Base-by-base conservation (phyloP, 2,888 invertebrate species). In the Pheosia tremula region DNA sequence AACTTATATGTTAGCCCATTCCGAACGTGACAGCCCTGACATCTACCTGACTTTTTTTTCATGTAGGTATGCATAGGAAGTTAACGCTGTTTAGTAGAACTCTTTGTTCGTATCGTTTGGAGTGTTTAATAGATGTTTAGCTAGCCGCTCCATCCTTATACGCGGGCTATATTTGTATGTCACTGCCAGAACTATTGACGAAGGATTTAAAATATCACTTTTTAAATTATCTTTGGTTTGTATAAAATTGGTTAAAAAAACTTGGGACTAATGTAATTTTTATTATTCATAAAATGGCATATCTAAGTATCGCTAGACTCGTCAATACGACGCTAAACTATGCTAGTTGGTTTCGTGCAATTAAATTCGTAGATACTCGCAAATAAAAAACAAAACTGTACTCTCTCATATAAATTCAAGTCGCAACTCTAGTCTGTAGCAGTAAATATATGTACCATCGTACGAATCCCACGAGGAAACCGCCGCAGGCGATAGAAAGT, bases 401-500 rank as follows among this genome's bases (percentile, higher is more conserved):
- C 57, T 70, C 72, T 77, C 68, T 61, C 71, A 75, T 77, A 70
- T 77, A 74, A 72, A 73, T 76, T 76, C 67, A 70, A 72, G 75
- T 65, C 74, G 68, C 63, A 62, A 68, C 73, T 67, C 68, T 66
- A 62, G 61, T 72, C 75, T 60, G 62, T 63, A 69, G 75, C 71
- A 66, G 24, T 24, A 24, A 68, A 71, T 76, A 76, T 73, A 67
- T 71, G 68, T 73, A 68, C n/a, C 56, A 77, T 71, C 75, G 77
- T 75, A 77, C 74, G 74, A 84, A 77, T 84, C 90, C 90, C 88
- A 91, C 89, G 89, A 88, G 85, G 85, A 85, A 83, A 81, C 75
- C 77, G 84, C 90, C 85, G 81, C 83, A 75, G 85, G 91, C 87
- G 77, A 83, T 90, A 92, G 93, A 93, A 91, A 92, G 92, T 91